Percentiles rank a stretch among this genome's conserved stretches.
These are phyloP conservation scores for Plebejus melissa DNA, from an alignment of 2,888 invertebrate species.

Conservation along the genomic window DNA sequence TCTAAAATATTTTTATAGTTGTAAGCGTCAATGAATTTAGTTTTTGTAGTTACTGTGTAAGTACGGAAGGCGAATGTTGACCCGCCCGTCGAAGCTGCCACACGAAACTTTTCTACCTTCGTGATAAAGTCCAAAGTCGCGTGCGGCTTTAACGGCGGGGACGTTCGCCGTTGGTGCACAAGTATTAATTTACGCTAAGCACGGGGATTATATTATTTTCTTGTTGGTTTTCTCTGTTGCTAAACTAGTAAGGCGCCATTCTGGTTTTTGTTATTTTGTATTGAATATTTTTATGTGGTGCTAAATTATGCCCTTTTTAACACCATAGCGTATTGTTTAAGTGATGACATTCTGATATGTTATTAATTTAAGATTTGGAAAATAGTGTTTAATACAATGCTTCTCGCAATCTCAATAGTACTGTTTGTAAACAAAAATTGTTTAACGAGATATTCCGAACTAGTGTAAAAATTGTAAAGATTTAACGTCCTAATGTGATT, in stretches of 20 bases:
- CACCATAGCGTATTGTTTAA: conserved; percentile 66
- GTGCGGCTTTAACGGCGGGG: conserved; percentile 30
- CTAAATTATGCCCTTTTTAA: conserved; percentile 55
- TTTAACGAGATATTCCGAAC: conserved; percentile 25
- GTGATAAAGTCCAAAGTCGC: conserved; percentile 30
- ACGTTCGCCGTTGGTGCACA: conserved; percentile 43
- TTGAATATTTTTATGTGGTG: conserved; percentile 65
- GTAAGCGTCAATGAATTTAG: conserved; percentile 74
- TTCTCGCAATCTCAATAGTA: conserved; percentile 29
- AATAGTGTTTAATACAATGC: conserved; percentile 1
- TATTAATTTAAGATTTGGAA: conserved; percentile 28
- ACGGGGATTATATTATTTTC: conserved; percentile 44
- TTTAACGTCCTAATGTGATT: conserved; percentile 10
- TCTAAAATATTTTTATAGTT: conserved; percentile 76
- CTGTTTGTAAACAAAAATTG: conserved; percentile 4
- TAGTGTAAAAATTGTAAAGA: conserved; percentile 22
- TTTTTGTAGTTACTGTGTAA: conserved; percentile 61
- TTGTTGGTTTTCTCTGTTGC: conserved; percentile 40
- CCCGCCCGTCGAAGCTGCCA: conserved; percentile 30
- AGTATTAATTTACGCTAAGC: conserved; percentile 55
- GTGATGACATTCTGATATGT: conserved; percentile 51
- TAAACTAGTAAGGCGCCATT: conserved; percentile 50
- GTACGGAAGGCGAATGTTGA: conserved; percentile 41
- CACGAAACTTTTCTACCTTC: conserved; percentile 25
- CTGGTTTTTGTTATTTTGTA: conserved; percentile 53